Conservation (phyloP, 1,140 invertebrate genomes). For the Drosophila pseudoananassae region DNA sequence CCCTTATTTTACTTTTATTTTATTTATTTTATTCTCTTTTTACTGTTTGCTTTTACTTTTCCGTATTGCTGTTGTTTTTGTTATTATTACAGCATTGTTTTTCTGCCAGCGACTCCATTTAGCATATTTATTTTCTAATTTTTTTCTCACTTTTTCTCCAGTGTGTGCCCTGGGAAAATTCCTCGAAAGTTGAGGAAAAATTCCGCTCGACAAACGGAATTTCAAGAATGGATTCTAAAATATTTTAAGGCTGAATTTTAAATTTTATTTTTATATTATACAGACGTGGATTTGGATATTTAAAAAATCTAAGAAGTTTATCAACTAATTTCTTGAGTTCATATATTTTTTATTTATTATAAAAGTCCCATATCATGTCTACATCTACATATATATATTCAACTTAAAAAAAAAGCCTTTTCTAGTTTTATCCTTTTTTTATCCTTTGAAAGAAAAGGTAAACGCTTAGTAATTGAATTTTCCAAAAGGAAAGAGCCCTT, state of each 20-base stretch:
- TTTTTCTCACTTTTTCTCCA: neutral
- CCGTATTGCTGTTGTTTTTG: neutral
- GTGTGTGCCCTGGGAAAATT: neutral
- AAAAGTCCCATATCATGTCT: too few relatives aligned
- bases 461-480: neutral
- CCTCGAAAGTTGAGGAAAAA: neutral
- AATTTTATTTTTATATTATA: too few relatives aligned
- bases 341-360: too few relatives aligned
- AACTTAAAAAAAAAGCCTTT: too few relatives aligned
- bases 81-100: constrained; percentile 12
- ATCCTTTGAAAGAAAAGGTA: neutral
- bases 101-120: constrained; percentile 10
- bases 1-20: constrained; percentile 28
- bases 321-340: too few relatives aligned
- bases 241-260: too few relatives aligned
- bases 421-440: too few relatives aligned
- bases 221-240: neutral
- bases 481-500: neutral
- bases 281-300: too few relatives aligned
- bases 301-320: too few relatives aligned
- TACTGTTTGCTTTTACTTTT: neutral
- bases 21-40: neutral
- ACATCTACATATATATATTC: too few relatives aligned
- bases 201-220: neutral
- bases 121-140: constrained; percentile 13